Evolutionary conservation across 2,797 vertebrate species (phyloP), one percentile per base, ranked within the genome.

Genomic region (Aphelocoma californica): DNA sequence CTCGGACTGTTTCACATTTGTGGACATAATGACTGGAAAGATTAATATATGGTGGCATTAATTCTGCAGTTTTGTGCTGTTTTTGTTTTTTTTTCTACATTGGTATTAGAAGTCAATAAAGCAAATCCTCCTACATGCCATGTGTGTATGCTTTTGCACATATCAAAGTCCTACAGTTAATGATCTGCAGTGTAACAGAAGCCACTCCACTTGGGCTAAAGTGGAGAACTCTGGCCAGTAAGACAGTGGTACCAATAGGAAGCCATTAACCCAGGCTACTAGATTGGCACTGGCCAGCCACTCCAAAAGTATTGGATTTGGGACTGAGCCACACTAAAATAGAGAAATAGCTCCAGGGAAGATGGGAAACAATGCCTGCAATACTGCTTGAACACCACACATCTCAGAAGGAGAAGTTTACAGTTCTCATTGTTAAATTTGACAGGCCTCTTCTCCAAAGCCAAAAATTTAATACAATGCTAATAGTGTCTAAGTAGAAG

Each of bases 1-100:
- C 74, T 96, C 81, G 69, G 81, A 95, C 83, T 92, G 26, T 40
- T 94, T 94, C 86, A 70, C 72, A 88, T 79, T 84, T 91, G 69
- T 90, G 81, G 91, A 91, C 62, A 36, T 25, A 92, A 66, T 31
- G 36, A 86, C 82, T 88, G 57, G 81, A 88, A 45, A 88, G 66
- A 90, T 75, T 81, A 90, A 94, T 79, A 80, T 28, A 56, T 75
- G 69, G 80, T 54, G 64, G 48, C 20, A 67, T 60, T 81, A 48
- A 20, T 79, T 81, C 48, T 90, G 47, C 48, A 81, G 24, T 89
- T 95, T 32, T 24, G 40, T 57, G 25, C 26, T 58, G 38, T 24
- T 9, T 29, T 18, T 19, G 4, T 0, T 93, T 80, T 29, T 60
- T 60, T 80, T 54, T 29, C 47, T 56, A 3, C 1, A 0, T 54